These are phyloP conservation scores for Alexandromys fortis DNA, from an alignment of 2,113 vertebrate genomes.

Conservation along the genomic window DNA sequence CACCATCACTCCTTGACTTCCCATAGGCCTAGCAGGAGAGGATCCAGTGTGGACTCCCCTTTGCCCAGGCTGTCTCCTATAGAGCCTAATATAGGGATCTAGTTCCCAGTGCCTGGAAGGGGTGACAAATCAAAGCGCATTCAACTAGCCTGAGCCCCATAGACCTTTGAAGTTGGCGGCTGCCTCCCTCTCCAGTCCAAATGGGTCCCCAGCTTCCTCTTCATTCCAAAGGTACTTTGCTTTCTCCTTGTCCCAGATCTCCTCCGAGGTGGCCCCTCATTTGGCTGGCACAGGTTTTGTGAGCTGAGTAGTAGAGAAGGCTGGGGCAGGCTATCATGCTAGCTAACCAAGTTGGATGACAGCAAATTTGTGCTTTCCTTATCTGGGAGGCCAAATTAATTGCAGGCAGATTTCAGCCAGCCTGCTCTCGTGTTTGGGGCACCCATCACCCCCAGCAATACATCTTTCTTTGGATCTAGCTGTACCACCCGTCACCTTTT, in stretches of 20 bases:
- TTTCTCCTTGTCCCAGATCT: background rate
- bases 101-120: slow-evolving; percentile 81
- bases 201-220: background rate
- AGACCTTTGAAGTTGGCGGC: slow-evolving; percentile 5
- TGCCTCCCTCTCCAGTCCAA: background rate
- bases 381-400: background rate
- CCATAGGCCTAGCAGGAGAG: background rate
- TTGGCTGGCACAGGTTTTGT: background rate
- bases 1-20: rapidly evolving
- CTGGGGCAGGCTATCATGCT: rapidly evolving
- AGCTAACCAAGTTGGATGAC: background rate
- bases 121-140: slow-evolving; percentile 83
- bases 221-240: background rate
- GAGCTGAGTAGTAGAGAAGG: background rate
- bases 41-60: background rate
- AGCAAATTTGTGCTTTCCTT: background rate
- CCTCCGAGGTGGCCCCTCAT: background rate
- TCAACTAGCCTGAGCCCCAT: background rate
- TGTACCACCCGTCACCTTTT: background rate
- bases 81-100: slow-evolving; percentile 79
- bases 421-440: background rate
- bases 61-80: background rate
- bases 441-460: no score
- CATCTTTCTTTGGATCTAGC: background rate
- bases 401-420: background rate